phyloP scores from a whole-genome alignment of 2,797 vertebrate genomes.

The Odontamblyopus rebecca region DNA sequence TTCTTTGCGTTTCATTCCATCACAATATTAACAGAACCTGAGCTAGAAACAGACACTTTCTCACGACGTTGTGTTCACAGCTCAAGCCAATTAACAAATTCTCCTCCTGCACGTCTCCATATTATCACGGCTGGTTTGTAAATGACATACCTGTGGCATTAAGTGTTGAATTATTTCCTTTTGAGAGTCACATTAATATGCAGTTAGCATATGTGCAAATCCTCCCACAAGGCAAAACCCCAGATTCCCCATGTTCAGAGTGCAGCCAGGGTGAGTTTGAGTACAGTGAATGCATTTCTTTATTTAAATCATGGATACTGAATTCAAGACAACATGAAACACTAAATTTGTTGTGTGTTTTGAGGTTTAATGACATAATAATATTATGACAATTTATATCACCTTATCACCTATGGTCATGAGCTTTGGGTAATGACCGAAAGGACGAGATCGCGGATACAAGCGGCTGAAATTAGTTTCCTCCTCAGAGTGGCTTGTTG shows the following conservation, averaged over 20 bases:
- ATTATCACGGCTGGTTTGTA: slow-evolving; percentile 9
- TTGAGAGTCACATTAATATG: neutral
- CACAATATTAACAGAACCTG: no score
- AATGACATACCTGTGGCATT: neutral
- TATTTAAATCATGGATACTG: neutral
- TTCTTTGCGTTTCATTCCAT: no score
- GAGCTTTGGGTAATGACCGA: no score
- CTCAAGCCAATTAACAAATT: slow-evolving; percentile 14
- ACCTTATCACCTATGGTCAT: no score
- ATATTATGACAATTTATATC: no score
- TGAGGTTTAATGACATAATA: no score
- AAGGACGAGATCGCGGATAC: no score
- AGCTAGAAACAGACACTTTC: no score
- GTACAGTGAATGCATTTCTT: neutral
- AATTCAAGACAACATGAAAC: neutral
- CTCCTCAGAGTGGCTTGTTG: no score
- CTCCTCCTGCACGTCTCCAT: slow-evolving; percentile 14
- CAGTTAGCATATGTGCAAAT: neutral
- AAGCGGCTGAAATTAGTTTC: no score
- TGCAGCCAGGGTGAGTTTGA: neutral
- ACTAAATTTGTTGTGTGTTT: neutral
- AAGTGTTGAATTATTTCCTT: neutral
- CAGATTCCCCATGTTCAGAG: no score
- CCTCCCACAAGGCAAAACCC: neutral
- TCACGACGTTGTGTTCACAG: no score